Evolutionary conservation across 2,888 invertebrate genomes (phyloP).

Genomic region (Campoplex capitator): DNA sequence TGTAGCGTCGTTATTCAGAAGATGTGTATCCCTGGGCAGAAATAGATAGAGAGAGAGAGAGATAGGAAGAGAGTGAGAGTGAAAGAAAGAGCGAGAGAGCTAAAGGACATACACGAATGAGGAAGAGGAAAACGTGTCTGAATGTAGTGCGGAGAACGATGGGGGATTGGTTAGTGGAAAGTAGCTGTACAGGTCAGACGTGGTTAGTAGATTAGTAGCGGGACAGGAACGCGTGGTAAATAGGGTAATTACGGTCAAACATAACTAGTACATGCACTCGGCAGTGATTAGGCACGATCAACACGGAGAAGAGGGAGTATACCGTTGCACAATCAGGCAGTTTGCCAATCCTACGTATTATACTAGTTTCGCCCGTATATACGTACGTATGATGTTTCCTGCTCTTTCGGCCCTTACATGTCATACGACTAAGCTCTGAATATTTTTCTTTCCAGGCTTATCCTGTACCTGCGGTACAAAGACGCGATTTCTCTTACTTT

Average conservation of each 20-base stretch:
- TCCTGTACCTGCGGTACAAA: background rate
- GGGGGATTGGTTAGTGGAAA: conserved; percentile 60
- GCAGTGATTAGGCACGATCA: conserved; percentile 67
- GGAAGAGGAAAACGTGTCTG: conserved; percentile 21
- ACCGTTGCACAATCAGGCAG: conserved; percentile 62
- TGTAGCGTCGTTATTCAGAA: conserved; percentile 55
- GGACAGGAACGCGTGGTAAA: conserved; percentile 68
- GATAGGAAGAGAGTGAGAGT: conserved; percentile 17
- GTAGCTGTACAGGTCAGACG: conserved; percentile 68
- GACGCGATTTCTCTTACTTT: background rate
- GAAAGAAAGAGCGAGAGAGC: background rate
- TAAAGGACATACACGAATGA: conserved; percentile 23
- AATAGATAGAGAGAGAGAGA: conserved; percentile 15
- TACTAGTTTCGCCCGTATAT: conserved; percentile 23
- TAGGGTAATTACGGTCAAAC: conserved; percentile 69
- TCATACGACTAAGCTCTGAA: conserved; percentile 12
- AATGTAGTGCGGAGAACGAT: conserved; percentile 23
- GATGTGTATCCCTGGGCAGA: conserved; percentile 26
- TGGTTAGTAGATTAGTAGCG: conserved; percentile 67
- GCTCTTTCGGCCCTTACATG: conserved; percentile 17
- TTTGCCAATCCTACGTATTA: conserved; percentile 62
- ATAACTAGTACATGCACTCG: conserved; percentile 67
- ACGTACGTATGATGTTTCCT: conserved; percentile 27
- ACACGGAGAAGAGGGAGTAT: conserved; percentile 54
- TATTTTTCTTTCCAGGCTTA: conserved; percentile 24